phyloP scores from a whole-genome alignment of 2,888 invertebrate species.

The Timema podura region DNA sequence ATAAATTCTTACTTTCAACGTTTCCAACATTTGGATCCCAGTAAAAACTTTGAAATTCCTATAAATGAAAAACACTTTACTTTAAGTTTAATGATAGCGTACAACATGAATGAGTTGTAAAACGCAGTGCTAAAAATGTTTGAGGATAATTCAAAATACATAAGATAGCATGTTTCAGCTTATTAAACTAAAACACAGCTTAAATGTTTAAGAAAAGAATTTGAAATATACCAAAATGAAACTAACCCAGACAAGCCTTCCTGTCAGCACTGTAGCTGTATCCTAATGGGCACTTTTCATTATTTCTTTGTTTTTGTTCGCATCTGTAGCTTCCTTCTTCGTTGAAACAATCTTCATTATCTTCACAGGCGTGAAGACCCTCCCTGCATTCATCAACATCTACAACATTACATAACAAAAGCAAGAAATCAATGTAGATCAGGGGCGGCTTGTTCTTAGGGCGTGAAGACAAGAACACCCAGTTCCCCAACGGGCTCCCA shows the following conservation, averaged over 20 bases:
- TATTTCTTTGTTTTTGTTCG: conserved; percentile 28
- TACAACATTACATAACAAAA: conserved; percentile 30
- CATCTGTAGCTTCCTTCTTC: conserved; percentile 51
- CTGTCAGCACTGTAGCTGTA: conserved; percentile 37
- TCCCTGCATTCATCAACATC: conserved; percentile 50
- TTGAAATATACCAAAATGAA: neutral
- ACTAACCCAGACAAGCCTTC: conserved; percentile 23
- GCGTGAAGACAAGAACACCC: no score
- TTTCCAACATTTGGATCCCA: neutral
- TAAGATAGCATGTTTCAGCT: no score
- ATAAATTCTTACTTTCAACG: neutral
- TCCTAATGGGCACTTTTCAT: conserved; percentile 40
- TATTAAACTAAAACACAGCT: no score
- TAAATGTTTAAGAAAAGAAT: no score
- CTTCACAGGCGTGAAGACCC: conserved; percentile 38
- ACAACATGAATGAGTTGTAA: no score
- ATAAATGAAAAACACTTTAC: no score
- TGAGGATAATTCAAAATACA: no score
- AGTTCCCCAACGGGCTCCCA: no score
- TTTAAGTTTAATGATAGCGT: no score
- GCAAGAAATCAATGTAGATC: no score
- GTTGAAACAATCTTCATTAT: conserved; percentile 44
- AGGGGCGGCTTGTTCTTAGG: no score
- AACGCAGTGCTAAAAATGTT: no score
- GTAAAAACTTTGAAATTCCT: neutral